Evolutionary conservation across 2,797 vertebrate species (phyloP).

Genomic region (Xenentodon cancila): DNA sequence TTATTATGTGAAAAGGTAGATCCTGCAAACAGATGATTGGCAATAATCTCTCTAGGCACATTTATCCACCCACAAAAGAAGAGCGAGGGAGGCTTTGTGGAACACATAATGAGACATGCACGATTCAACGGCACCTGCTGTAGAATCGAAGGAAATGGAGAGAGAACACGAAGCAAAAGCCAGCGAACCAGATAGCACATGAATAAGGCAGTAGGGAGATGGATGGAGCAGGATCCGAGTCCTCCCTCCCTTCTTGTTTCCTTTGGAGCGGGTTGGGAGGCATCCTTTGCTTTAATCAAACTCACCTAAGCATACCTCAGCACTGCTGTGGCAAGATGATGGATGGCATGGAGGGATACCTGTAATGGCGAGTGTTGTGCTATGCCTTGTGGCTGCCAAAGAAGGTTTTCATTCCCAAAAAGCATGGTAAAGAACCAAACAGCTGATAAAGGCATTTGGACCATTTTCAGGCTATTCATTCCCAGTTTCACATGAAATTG

Average conservation of each 20-base stretch:
- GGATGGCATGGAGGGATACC: conserved; percentile 70
- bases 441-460: conserved; percentile 11
- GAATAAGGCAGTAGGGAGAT: conserved; percentile 75
- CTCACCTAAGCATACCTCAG: conserved; percentile 56
- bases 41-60: conserved; percentile 35
- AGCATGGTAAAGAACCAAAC: conserved; percentile 4
- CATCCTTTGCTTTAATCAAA: conserved; percentile 59
- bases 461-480: conserved; percentile 37
- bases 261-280: conserved; percentile 53
- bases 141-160: conserved; percentile 64
- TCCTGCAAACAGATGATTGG: conserved; percentile 22
- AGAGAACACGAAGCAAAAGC: conserved; percentile 58
- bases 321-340: conserved; percentile 45
- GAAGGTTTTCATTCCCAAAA: conserved; percentile 18
- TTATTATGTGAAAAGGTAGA: conserved; percentile 20
- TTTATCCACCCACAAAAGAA: conserved; percentile 45
- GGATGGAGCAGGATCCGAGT: conserved; percentile 56
- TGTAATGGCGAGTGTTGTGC: conserved; percentile 53
- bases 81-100: conserved; percentile 28
- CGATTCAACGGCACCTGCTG: conserved; percentile 62
- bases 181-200: conserved; percentile 68
- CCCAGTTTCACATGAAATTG: background rate
- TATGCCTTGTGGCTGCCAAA: conserved; percentile 55
- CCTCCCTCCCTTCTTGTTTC: conserved; percentile 37
- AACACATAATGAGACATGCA: conserved; percentile 60